Evolutionary conservation across 1,140 invertebrate genomes (phyloP), one percentile per base, ranked within the genome.

Genomic region (Brachionus manjavacas): DNA sequence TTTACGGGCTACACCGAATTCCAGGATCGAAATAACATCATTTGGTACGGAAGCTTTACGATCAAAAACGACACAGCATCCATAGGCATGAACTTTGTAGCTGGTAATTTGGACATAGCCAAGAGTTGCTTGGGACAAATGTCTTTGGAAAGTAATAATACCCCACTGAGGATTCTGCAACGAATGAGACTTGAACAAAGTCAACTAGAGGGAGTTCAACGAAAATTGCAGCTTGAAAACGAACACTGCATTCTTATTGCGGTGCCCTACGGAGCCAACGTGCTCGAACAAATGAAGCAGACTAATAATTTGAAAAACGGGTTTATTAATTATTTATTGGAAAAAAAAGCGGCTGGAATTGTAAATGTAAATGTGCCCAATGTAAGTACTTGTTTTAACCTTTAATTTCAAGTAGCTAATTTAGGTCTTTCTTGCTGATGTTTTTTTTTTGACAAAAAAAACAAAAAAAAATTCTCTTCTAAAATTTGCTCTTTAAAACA

Each of bases 71-170:
- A 97, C 88, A 94, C 94, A 86, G 95, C 95, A 0, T 94, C 94
- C n/a, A 95, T 97, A 20, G 95, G 96, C 89, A 97, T 97, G 95
- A 95, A 96, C 89, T 96, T 95, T 90, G 94, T 98, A 31, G 94
- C 94, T 86, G 96, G 96, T n/a, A 96, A 95, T 91, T 46, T 66
- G 25, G 70, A 84, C 12, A 81, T 85, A 39, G 43, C 84, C 2
- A 78, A 80, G 28, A 46, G 39, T 25, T 84, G 83, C 74, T 66
- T 85, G 74, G 28, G 72, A 31, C 81, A 83, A 83, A 68, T 68
- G 60, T 64, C 41, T 52, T 20, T 83, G 64, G 81, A 60, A 20
- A 52, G 16, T 12, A 72, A 66, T 55, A 64, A 49, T 20, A 16
- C 23, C 20, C 72, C 55, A 6, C 49, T 64, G 49, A 92, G 94